These are phyloP conservation scores for Tromatobia lineatoria DNA, from an alignment of 2,888 invertebrate genomes.

Conservation along the genomic window DNA sequence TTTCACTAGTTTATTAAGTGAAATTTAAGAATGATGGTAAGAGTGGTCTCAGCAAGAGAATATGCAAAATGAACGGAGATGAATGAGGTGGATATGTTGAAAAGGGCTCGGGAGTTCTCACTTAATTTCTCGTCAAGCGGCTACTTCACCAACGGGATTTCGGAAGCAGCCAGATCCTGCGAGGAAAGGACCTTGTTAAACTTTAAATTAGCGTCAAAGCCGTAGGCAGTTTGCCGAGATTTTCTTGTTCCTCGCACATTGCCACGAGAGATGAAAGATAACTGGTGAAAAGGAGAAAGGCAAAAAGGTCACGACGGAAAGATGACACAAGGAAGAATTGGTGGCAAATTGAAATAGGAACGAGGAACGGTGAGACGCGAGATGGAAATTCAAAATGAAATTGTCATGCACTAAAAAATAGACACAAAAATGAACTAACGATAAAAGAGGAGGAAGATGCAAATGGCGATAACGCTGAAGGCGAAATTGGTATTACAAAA, in stretches of 20 bases:
- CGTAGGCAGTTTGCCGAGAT: constrained; percentile 63
- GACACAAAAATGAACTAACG: not conserved
- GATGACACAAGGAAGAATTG: constrained; percentile 20
- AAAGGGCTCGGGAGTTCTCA: constrained; percentile 57
- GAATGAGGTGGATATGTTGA: constrained; percentile 55
- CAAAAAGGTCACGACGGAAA: not conserved
- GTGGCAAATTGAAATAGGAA: constrained; percentile 55
- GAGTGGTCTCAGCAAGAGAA: not conserved
- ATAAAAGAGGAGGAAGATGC: constrained; percentile 10
- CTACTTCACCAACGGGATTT: not conserved
- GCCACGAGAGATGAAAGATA: constrained; percentile 7
- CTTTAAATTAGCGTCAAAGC: constrained; percentile 75
- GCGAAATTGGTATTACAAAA: not conserved
- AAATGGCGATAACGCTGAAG: not conserved
- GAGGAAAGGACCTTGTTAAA: constrained; percentile 72
- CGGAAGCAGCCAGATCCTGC: constrained; percentile 24
- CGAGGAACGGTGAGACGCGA: constrained; percentile 6
- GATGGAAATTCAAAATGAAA: not conserved
- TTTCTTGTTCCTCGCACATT: constrained; percentile 62
- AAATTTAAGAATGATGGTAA: not conserved
- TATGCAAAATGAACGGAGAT: constrained; percentile 23
- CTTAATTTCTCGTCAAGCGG: constrained; percentile 71
- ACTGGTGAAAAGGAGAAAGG: constrained; percentile 10
- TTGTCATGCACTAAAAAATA: not conserved
- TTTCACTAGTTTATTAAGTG: constrained; percentile 1